A percentile compares a stretch with the other conserved stretches of the same genome.
phyloP scores from a whole-genome alignment of 1,140 invertebrate species.

The Drosophila fuyamai region DNA sequence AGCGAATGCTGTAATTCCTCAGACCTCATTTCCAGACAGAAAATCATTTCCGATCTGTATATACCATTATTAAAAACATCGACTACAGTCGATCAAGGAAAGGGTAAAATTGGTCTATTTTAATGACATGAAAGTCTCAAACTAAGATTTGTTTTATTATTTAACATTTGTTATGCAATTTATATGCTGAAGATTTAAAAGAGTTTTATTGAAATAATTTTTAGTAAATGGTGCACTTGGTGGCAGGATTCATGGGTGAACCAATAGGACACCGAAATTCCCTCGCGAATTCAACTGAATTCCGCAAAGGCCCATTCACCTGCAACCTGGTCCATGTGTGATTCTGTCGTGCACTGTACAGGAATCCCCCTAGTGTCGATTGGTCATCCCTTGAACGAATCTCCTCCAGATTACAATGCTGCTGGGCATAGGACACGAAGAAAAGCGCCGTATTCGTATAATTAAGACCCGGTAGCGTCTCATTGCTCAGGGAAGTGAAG shows the following conservation, averaged over 20 bases:
- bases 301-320: constrained; percentile 70
- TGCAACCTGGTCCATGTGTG: constrained; percentile 53
- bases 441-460: constrained; percentile 88
- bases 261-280: constrained; percentile 71
- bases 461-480: constrained; percentile 68
- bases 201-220: background rate
- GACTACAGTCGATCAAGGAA: too few relatives aligned
- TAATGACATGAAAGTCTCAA: background rate
- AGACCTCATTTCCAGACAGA: background rate
- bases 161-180: background rate
- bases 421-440: constrained; percentile 89
- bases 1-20: constrained; percentile 1
- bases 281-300: constrained; percentile 60
- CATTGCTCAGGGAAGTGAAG: constrained; percentile 45
- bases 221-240: constrained; percentile 74
- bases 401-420: constrained; percentile 45
- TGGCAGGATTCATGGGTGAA: constrained; percentile 69
- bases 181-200: background rate
- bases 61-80: background rate
- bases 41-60: background rate
- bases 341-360: constrained; percentile 53
- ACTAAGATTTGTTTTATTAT: background rate
- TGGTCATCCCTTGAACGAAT: background rate
- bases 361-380: constrained; percentile 64
- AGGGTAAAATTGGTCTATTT: background rate